A percentile compares a stretch with the other conserved stretches of the same genome.
Conservation (phyloP, 2,797 vertebrate species). For the Clamator glandarius region DNA sequence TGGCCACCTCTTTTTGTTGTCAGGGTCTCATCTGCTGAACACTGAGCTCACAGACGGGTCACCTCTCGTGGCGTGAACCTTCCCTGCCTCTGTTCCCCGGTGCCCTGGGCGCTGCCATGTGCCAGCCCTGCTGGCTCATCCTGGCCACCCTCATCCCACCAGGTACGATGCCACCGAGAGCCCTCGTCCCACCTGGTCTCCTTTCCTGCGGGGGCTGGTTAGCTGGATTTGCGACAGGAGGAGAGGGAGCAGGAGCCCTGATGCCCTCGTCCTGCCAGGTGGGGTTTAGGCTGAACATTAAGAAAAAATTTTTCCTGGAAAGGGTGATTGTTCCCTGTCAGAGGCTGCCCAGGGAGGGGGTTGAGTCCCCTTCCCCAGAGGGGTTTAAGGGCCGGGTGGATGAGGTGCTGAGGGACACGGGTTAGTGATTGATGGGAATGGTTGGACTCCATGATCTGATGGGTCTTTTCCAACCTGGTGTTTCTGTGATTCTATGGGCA, state of each 20-base stretch:
- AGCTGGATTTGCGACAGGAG: not conserved
- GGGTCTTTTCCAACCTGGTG: too few species aligned
- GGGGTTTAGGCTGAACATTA: too few species aligned
- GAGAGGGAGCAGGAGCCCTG: not conserved
- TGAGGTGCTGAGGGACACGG: too few species aligned
- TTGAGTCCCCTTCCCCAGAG: too few species aligned
- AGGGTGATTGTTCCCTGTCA: too few species aligned
- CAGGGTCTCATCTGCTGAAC: not conserved
- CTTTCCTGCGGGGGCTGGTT: too few species aligned
- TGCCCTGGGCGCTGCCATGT: not conserved
- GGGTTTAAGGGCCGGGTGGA: too few species aligned
- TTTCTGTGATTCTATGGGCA: too few species aligned
- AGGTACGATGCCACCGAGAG: not conserved
- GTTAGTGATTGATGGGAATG: too few species aligned
- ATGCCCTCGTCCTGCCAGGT: not conserved
- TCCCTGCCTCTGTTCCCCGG: not conserved
- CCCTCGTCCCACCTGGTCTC: fast-evolving
- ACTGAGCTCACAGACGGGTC: fast-evolving
- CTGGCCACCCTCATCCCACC: not conserved
- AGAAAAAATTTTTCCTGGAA: too few species aligned
- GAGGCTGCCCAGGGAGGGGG: too few species aligned
- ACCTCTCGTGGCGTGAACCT: fast-evolving
- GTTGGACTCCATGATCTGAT: too few species aligned
- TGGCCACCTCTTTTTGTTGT: not conserved
- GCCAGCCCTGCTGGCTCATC: fast-evolving